Base-by-base conservation (phyloP, 2,797 vertebrate genomes). In the Dendrocincla fuliginosa region DNA sequence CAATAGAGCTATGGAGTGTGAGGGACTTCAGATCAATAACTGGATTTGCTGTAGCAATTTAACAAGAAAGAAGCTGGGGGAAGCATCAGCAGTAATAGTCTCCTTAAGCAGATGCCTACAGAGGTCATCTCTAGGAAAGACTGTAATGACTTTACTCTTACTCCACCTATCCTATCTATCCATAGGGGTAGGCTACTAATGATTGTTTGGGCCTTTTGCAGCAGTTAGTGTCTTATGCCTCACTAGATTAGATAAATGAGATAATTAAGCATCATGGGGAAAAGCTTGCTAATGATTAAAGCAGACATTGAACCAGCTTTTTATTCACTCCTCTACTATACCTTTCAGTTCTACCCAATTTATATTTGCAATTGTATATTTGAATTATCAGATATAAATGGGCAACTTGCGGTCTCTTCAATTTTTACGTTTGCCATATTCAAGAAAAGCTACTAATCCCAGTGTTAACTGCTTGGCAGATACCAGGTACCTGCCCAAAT, bases 211-310 rank as follows among this genome's bases (percentile, higher is more conserved):
- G 80, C 65, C 89, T 89, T 89, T 63, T 82, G 28, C 69, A 90
- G 86, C 80, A 93, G 35, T 96, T 84, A 93, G 49, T 75, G 77
- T 94, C 86, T 89, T 89, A 93, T 85, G 89, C 91, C 89, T 96
- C 91, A 89, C 86, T 92, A 93, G 84, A 94, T 89, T 44, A 95
- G 93, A 97, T 82, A 89, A 96, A 97, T 95, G 81, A 93, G 86
- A 96, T 95, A 90, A 93, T 96, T 97, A 96, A 84, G 61, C 67
- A 84, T 89, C 84, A 90, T 7, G 32, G 49, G 52, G 39, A 39
- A 92, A 90, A 95, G 41, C 79, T 82, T 86, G 56, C 88, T 93
- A 89, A 91, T 84, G 91, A 92, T 93, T 83, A 71, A 92, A 93
- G 49, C 69, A 93, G 77, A 89, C 81, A 89, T 17, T 81, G 84